Conservation (phyloP, 2,797 vertebrate genomes). For the Pelochelys cantorii region DNA sequence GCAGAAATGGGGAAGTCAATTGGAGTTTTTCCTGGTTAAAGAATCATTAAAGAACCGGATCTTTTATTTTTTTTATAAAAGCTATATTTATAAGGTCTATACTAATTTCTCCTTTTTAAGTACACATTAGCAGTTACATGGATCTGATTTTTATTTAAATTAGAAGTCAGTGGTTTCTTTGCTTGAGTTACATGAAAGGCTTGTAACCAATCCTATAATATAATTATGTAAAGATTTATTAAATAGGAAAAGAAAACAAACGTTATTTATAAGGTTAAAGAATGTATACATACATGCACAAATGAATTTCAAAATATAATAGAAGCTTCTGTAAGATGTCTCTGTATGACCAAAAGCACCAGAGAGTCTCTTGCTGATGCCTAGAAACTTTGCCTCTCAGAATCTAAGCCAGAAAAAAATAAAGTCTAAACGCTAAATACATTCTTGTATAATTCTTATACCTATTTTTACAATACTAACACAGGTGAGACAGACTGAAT, state of each 20-base stretch:
- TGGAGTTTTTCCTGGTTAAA: not conserved
- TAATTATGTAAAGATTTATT: not conserved
- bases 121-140: not conserved
- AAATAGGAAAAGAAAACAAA: not conserved
- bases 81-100: not conserved
- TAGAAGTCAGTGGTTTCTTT: not conserved
- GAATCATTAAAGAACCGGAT: not conserved
- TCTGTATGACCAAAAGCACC: not conserved
- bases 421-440: no score
- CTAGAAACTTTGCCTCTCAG: not conserved
- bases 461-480: not conserved
- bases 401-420: not conserved
- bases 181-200: not conserved
- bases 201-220: not conserved
- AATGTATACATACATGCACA: not conserved
- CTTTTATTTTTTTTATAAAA: not conserved
- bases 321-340: not conserved
- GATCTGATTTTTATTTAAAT: not conserved
- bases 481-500: not conserved
- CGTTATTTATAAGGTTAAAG: not conserved
- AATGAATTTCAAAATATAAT: not conserved
- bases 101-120: rapidly evolving
- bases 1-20: not conserved
- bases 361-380: not conserved
- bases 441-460: not conserved